phyloP scores from a whole-genome alignment of 2,888 invertebrate species.

The Pyrrhia umbra region DNA sequence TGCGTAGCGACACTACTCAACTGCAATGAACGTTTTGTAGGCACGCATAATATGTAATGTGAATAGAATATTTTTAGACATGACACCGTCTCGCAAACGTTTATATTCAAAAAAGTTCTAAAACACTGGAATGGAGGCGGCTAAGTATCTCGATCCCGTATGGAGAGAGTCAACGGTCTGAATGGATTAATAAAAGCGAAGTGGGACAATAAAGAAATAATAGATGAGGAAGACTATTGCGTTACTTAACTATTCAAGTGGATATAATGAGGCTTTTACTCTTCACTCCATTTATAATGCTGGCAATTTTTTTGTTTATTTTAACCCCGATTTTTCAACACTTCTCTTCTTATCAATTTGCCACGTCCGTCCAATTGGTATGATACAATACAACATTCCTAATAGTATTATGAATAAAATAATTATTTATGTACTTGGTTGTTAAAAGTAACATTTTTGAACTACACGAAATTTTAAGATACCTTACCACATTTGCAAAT shows the following conservation, averaged over 20 bases:
- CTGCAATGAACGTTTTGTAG: conserved; percentile 69
- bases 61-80: conserved; percentile 73
- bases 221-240: conserved; percentile 52
- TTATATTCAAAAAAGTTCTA: conserved; percentile 56
- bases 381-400: not conserved
- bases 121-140: conserved; percentile 39
- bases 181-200: conserved; percentile 64
- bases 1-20: conserved; percentile 65
- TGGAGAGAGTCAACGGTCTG: conserved; percentile 48
- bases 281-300: conserved; percentile 1
- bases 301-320: not conserved
- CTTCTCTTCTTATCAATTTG: not conserved
- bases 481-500: no score
- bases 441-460: no score
- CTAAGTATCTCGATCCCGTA: conserved; percentile 47
- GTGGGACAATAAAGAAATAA: conserved; percentile 67
- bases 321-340: not conserved
- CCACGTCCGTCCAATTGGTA: not conserved
- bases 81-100: conserved; percentile 65
- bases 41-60: conserved; percentile 66
- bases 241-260: conserved; percentile 33
- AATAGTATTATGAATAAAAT: not conserved
- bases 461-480: no score
- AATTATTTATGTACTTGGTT: no score
- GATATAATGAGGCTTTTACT: conserved; percentile 35